phyloP scores from a whole-genome alignment of 2,113 vertebrate species.

The Protobothrops mucrosquamatus region DNA sequence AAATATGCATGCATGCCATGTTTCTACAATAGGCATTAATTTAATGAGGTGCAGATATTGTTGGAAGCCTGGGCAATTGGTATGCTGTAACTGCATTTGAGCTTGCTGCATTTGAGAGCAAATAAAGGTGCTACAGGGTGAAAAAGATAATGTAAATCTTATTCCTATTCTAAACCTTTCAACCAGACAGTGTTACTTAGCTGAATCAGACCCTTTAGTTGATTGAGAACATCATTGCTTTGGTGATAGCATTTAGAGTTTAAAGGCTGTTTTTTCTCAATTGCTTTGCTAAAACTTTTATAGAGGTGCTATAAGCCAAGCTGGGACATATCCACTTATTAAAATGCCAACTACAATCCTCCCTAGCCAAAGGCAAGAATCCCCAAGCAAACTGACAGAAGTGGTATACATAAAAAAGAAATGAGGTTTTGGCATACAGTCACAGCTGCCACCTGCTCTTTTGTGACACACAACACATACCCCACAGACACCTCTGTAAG shows the following conservation, averaged over 20 bases:
- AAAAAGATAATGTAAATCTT: not conserved
- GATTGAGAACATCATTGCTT: not conserved
- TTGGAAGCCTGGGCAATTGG: not conserved
- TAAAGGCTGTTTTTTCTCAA: constrained; percentile 19
- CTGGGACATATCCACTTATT: not conserved
- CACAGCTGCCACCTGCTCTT: not conserved
- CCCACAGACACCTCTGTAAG: constrained; percentile 12
- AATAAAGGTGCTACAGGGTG: not conserved
- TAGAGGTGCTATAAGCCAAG: not conserved
- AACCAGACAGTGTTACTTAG: not conserved
- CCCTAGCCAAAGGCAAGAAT: constrained; percentile 21
- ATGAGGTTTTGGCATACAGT: not conserved
- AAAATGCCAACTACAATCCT: constrained; percentile 29
- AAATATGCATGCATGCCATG: not conserved
- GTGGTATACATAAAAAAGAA: not conserved
- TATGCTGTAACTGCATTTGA: not conserved
- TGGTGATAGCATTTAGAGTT: not conserved
- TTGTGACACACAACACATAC: not conserved
- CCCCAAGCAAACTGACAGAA: not conserved
- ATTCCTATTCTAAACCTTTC: not conserved
- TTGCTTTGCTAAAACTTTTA: not conserved
- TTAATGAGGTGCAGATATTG: not conserved
- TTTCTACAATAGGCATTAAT: not conserved
- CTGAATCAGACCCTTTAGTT: not conserved
- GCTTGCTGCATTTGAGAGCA: not conserved